Conservation (phyloP, 2,113 vertebrate species). For the Lates calcarifer region DNA sequence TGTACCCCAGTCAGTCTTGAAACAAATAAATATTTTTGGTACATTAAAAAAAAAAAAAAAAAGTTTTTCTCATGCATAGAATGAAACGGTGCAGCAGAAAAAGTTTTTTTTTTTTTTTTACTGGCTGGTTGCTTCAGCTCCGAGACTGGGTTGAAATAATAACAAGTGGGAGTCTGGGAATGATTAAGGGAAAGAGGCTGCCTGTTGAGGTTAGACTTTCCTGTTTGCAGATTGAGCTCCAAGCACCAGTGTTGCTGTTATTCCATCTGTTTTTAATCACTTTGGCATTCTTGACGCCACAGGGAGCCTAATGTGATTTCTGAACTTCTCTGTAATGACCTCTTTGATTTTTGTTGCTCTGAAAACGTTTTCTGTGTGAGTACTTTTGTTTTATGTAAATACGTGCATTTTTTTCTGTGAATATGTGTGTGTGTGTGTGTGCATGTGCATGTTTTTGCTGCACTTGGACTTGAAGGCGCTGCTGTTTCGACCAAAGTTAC, state of each 20-base stretch:
- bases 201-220: slow-evolving; percentile 88
- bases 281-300: slow-evolving; percentile 87
- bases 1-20: not conserved
- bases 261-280: slow-evolving; percentile 93
- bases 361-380: slow-evolving; percentile 52
- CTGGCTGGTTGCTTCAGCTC: slow-evolving; percentile 76
- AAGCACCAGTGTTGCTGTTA: slow-evolving; percentile 86
- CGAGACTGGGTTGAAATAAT: slow-evolving; percentile 81
- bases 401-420: slow-evolving; percentile 7
- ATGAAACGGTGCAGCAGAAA: slow-evolving; percentile 62
- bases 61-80: slow-evolving; percentile 44
- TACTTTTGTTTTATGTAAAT: slow-evolving; percentile 32
- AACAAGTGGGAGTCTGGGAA: slow-evolving; percentile 87
- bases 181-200: slow-evolving; percentile 86
- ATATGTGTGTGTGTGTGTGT: slow-evolving; percentile 20
- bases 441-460: not conserved
- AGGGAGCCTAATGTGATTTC: slow-evolving; percentile 85
- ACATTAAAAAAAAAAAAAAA: slow-evolving; percentile 12
- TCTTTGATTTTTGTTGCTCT: slow-evolving; percentile 82
- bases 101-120: slow-evolving; percentile 75
- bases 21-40: slow-evolving; percentile 14
- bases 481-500: slow-evolving; percentile 31
- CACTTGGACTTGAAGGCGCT: slow-evolving; percentile 29
- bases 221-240: slow-evolving; percentile 91
- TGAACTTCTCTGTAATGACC: slow-evolving; percentile 81